phyloP scores from a whole-genome alignment of 2,113 vertebrate species.

The Gila orcuttii region DNA sequence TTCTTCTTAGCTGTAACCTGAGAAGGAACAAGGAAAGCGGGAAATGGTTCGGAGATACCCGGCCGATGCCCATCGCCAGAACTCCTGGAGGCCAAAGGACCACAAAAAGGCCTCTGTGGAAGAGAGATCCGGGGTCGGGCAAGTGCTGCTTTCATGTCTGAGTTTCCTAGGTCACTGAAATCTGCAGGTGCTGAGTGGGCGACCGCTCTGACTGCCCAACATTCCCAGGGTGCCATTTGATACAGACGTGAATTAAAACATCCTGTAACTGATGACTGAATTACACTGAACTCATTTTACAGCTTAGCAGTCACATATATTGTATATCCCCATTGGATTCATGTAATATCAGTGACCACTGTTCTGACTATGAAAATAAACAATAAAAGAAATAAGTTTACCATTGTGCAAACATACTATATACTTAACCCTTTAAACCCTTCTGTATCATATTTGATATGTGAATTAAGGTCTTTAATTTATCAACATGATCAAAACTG shows the following conservation, averaged over 20 bases:
- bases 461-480: neutral
- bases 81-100: conserved; percentile 37
- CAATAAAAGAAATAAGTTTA: neutral
- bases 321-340: neutral
- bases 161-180: conserved; percentile 40
- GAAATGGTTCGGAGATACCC: conserved; percentile 51
- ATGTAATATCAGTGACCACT: neutral
- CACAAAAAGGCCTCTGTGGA: conserved; percentile 57
- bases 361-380: conserved; percentile 7
- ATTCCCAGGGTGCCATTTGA: conserved; percentile 56
- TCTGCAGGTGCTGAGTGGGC: conserved; percentile 53
- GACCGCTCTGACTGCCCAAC: conserved; percentile 28
- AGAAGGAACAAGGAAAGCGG: conserved; percentile 28
- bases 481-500: neutral
- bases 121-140: conserved; percentile 12
- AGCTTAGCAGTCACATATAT: conserved; percentile 18
- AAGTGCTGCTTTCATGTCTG: conserved; percentile 47
- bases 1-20: conserved; percentile 27
- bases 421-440: neutral
- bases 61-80: conserved; percentile 41
- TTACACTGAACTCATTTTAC: conserved; percentile 35
- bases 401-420: neutral
- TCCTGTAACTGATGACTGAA: conserved; percentile 38
- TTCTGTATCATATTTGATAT: neutral
- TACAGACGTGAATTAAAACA: conserved; percentile 50